Conservation (phyloP, 2,113 vertebrate species). For the Tetraodon nigroviridis region DNA sequence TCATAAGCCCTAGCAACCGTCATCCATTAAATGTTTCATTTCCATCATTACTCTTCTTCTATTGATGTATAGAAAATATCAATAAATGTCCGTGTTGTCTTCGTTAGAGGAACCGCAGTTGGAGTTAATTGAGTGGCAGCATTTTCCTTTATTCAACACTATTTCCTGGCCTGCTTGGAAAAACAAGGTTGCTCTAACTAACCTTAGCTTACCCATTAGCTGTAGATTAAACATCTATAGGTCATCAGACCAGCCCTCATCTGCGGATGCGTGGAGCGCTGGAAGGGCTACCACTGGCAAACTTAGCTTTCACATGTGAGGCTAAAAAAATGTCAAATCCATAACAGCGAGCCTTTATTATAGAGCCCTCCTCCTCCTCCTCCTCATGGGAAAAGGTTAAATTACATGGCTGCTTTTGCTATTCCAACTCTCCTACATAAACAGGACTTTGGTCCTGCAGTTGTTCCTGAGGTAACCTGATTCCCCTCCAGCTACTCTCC, state of each 20-base stretch:
- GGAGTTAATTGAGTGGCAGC: slow-evolving; percentile 31
- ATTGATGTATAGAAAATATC: background rate
- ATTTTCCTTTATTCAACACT: slow-evolving; percentile 41
- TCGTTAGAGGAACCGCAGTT: slow-evolving; percentile 36
- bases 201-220: slow-evolving; percentile 40
- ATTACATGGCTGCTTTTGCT: slow-evolving; percentile 36
- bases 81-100: slow-evolving; percentile 21
- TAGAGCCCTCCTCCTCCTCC: slow-evolving; percentile 25
- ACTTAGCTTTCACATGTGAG: slow-evolving; percentile 25
- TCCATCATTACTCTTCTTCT: background rate
- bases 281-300: background rate
- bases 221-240: slow-evolving; percentile 45
- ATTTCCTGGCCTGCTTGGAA: slow-evolving; percentile 34
- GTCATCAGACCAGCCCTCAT: slow-evolving; percentile 33
- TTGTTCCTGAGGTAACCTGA: slow-evolving; percentile 9
- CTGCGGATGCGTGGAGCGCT: slow-evolving; percentile 6
- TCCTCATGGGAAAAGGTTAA: slow-evolving; percentile 40
- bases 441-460: slow-evolving; percentile 26
- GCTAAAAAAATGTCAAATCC: slow-evolving; percentile 47
- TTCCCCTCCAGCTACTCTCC: slow-evolving; percentile 12
- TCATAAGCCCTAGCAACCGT: slow-evolving; percentile 11
- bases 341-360: slow-evolving; percentile 30
- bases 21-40: slow-evolving; percentile 8
- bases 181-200: slow-evolving; percentile 43
- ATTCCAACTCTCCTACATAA: slow-evolving; percentile 37